A percentile compares a stretch with the other conserved stretches of the same genome.
phyloP scores from a whole-genome alignment of 2,888 invertebrate genomes.

The Candidula unifasciata region DNA sequence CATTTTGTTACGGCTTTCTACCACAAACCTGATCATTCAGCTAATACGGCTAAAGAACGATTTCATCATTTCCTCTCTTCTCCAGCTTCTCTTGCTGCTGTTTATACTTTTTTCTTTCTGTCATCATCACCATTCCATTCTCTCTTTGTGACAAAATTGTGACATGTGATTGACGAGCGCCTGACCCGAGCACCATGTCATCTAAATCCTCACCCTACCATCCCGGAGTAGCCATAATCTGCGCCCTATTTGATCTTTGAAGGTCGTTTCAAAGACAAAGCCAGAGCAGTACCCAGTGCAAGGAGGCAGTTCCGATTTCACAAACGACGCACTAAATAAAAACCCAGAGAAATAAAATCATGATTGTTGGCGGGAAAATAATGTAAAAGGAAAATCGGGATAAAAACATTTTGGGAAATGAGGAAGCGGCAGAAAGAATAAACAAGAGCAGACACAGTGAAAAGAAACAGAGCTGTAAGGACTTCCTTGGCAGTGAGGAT shows the following conservation, averaged over 20 bases:
- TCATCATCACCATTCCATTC: neutral
- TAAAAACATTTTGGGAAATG: slow-evolving; percentile 1
- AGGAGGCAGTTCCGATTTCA: slow-evolving; percentile 2
- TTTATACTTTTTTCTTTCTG: too few relatives aligned
- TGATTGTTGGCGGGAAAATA: slow-evolving; percentile 3
- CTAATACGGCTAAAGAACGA: neutral
- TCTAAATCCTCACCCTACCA: slow-evolving; percentile 37
- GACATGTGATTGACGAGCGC: slow-evolving; percentile 48
- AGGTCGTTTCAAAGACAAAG: slow-evolving; percentile 39
- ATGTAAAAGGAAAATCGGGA: neutral
- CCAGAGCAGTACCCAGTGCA: neutral
- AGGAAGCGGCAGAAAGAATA: slow-evolving; percentile 31
- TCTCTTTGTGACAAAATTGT: slow-evolving; percentile 45
- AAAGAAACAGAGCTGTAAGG: slow-evolving; percentile 9
- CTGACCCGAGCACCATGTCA: slow-evolving; percentile 33
- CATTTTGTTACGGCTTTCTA: too few relatives aligned
- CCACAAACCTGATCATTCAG: too few relatives aligned
- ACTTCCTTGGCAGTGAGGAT: neutral
- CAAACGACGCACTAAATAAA: slow-evolving; percentile 43
- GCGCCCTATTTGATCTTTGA: slow-evolving; percentile 6
- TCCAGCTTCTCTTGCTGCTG: too few relatives aligned
- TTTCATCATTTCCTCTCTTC: neutral
- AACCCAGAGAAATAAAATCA: slow-evolving; percentile 26
- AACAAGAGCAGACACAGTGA: slow-evolving; percentile 21
- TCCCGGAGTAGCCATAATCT: slow-evolving; percentile 43